Conservation (phyloP, 2,113 vertebrate species). For the Centropus unirufus region DNA sequence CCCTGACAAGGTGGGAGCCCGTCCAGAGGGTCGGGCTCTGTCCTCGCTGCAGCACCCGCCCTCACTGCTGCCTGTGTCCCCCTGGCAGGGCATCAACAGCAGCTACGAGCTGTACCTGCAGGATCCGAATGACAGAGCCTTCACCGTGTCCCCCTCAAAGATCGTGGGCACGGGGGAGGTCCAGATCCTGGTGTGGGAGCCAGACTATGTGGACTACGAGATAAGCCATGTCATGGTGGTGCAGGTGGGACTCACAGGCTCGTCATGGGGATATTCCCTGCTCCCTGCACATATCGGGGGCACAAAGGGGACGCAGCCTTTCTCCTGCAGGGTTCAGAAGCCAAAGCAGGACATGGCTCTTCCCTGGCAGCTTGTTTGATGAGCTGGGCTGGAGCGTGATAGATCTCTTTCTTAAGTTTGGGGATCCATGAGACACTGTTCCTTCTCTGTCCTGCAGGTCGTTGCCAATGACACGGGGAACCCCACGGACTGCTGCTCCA, state of each 20-base stretch:
- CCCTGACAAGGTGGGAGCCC: constrained; percentile 80
- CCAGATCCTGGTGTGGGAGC: constrained; percentile 80
- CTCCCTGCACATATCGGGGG: background rate
- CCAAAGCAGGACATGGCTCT: background rate
- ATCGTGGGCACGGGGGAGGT: constrained; percentile 61
- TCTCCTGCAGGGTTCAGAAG: background rate
- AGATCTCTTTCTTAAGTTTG: background rate
- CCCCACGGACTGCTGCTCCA: constrained; percentile 58
- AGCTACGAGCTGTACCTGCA: constrained; percentile 75
- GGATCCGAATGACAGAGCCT: constrained; percentile 74
- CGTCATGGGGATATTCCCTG: background rate
- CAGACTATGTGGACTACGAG: constrained; percentile 85
- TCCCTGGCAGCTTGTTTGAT: background rate
- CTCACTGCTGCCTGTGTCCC: background rate
- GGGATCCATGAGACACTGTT: background rate
- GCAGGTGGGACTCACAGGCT: constrained; percentile 71
- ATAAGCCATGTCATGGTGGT: constrained; percentile 72
- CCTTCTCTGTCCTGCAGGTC: constrained; percentile 76
- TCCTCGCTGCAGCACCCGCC: background rate
- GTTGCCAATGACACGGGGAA: constrained; percentile 79
- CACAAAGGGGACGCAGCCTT: background rate
- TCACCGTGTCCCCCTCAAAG: constrained; percentile 77
- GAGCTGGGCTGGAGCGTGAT: background rate
- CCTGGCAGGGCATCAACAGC: constrained; percentile 75
- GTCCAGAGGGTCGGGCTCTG: background rate